Evolutionary conservation across 2,888 invertebrate genomes (phyloP).

Genomic region (Rapana venosa): DNA sequence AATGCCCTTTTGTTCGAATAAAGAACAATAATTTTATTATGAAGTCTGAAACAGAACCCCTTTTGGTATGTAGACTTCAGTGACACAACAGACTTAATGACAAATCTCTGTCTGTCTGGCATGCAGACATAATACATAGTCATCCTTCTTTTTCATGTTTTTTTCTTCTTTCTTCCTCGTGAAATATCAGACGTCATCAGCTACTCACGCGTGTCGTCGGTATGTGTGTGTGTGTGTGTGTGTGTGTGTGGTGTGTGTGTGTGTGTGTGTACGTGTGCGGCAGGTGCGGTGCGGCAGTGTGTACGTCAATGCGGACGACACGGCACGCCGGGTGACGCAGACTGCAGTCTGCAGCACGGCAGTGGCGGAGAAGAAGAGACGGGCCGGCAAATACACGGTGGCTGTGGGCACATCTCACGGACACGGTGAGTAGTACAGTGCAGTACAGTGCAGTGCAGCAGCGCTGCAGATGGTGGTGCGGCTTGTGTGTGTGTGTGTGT

Average conservation of each 20-base stretch:
- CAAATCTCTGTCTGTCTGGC: no score
- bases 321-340: constrained; percentile 46
- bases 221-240: no score
- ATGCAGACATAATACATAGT: background rate
- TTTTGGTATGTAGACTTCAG: no score
- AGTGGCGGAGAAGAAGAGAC: constrained; percentile 47
- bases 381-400: constrained; percentile 51
- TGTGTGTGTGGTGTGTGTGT: no score
- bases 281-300: constrained; percentile 54
- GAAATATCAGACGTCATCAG: background rate
- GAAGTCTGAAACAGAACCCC: no score
- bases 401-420: constrained; percentile 52
- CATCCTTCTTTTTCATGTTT: background rate
- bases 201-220: background rate
- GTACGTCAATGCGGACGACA: constrained; percentile 47
- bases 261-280: background rate
- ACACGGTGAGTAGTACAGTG: constrained; percentile 45
- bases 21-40: no score
- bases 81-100: no score
- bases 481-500: no score
- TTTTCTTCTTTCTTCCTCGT: constrained; percentile 31
- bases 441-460: background rate
- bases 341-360: constrained; percentile 44
- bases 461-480: background rate
- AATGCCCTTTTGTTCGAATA: no score